Percentiles rank a stretch among this genome's conserved stretches.
Evolutionary conservation across 2,797 vertebrate genomes (phyloP).

Genomic region (Hippopotamyrus pictus): DNA sequence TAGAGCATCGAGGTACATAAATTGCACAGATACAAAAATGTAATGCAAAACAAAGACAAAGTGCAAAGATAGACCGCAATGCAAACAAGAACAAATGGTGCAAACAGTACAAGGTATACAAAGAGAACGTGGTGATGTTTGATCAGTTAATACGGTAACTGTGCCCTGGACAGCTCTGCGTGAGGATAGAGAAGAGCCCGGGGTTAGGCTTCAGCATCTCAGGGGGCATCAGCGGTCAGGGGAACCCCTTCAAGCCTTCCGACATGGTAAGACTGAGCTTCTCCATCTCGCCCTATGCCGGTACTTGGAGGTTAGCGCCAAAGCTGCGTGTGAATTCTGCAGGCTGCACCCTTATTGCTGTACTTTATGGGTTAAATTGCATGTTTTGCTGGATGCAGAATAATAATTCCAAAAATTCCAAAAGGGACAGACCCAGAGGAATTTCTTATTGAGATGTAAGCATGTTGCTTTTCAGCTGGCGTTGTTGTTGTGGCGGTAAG

Average conservation of each 20-base stretch:
- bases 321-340: not conserved
- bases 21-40: not conserved
- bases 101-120: not conserved
- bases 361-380: constrained; percentile 20
- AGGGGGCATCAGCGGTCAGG: constrained; percentile 97
- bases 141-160: not conserved
- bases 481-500: not conserved
- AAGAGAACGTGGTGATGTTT: not conserved
- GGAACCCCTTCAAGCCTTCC: constrained; percentile 98
- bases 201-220: constrained; percentile 99
- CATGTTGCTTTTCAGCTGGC: constrained; percentile 36
- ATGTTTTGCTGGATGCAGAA: constrained; percentile 14
- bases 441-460: not conserved
- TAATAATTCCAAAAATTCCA: constrained; percentile 51
- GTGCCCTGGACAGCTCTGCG: constrained; percentile 74
- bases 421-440: constrained; percentile 56
- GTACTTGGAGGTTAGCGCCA: not conserved
- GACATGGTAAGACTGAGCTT: constrained; percentile 81
- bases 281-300: not conserved
- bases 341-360: not conserved
- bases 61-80: not conserved
- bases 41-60: not conserved
- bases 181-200: constrained; percentile 98
- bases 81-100: not conserved
- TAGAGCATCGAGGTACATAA: not conserved